phyloP scores from a whole-genome alignment of 23 tunicate species.

The Halocynthia roretzi region DNA sequence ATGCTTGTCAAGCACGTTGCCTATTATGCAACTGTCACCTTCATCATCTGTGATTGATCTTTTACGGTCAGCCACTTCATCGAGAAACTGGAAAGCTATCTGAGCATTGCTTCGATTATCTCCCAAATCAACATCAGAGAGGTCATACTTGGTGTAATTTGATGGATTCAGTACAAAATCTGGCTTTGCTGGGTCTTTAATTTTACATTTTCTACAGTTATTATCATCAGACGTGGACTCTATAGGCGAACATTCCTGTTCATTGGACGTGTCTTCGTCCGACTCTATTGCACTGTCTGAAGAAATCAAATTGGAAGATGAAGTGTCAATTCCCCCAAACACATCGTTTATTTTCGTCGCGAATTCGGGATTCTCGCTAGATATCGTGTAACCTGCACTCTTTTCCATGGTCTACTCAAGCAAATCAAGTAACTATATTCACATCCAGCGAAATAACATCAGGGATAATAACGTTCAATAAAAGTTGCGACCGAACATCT shows the following conservation, averaged over 20 bases:
- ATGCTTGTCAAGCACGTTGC: not conserved
- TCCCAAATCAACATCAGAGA: conserved; percentile 14
- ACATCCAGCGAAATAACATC: no score
- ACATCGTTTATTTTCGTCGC: conserved; percentile 9
- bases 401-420: not conserved
- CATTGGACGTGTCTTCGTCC: not conserved
- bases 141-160: conserved; percentile 28
- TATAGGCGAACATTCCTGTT: not conserved
- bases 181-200: conserved; percentile 3
- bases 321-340: conserved; percentile 6
- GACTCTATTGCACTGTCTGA: conserved; percentile 8
- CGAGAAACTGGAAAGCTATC: conserved; percentile 44
- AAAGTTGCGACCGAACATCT: no score
- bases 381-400: conserved; percentile 18
- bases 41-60: not conserved
- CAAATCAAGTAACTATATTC: no score
- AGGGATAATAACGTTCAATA: no score
- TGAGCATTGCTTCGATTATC: conserved; percentile 47
- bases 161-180: conserved; percentile 17
- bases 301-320: conserved; percentile 10
- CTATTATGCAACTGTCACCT: not conserved
- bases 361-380: conserved; percentile 20
- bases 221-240: not conserved
- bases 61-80: conserved; percentile 23
- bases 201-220: not conserved